These are phyloP conservation scores for Branchinecta lynchi DNA, from an alignment of 1,140 invertebrate genomes.

Conservation along the genomic window DNA sequence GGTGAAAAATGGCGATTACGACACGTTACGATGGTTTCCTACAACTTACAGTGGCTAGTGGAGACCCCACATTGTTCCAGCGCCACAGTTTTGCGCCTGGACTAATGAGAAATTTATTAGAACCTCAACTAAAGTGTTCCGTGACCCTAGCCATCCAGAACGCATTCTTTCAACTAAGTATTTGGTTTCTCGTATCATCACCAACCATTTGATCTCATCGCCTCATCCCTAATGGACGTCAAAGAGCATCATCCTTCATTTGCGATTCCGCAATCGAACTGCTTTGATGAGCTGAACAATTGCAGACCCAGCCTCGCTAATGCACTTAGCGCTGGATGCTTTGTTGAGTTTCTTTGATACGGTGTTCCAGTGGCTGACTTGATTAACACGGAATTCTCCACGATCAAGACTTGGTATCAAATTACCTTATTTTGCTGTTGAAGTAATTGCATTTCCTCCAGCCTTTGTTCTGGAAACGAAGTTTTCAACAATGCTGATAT, in stretches of 20 bases:
- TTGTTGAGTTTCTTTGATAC: neutral
- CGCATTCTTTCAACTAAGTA: too few relatives aligned
- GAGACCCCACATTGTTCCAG: too few relatives aligned
- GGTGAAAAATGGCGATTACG: too few relatives aligned
- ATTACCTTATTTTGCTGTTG: conserved; percentile 12
- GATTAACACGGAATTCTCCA: conserved; percentile 11
- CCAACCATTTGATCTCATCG: too few relatives aligned
- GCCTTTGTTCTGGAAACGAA: conserved; percentile 7
- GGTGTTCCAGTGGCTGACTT: neutral
- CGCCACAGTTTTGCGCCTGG: too few relatives aligned
- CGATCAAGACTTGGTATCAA: neutral
- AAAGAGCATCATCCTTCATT: neutral
- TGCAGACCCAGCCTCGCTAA: neutral
- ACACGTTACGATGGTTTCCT: too few relatives aligned
- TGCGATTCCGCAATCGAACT: neutral
- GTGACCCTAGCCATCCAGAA: too few relatives aligned
- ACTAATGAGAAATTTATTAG: too few relatives aligned
- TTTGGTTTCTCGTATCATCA: too few relatives aligned
- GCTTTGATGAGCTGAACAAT: neutral
- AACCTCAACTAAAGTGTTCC: too few relatives aligned
- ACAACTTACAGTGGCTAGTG: too few relatives aligned
- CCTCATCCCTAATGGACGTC: too few relatives aligned
- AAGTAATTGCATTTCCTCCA: neutral
- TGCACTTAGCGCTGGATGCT: neutral
- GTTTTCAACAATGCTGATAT: neutral